A percentile compares a stretch with the other conserved stretches of the same genome.
Evolutionary conservation across 2,888 invertebrate species (phyloP).

Genomic region (Tortricodes alternella): DNA sequence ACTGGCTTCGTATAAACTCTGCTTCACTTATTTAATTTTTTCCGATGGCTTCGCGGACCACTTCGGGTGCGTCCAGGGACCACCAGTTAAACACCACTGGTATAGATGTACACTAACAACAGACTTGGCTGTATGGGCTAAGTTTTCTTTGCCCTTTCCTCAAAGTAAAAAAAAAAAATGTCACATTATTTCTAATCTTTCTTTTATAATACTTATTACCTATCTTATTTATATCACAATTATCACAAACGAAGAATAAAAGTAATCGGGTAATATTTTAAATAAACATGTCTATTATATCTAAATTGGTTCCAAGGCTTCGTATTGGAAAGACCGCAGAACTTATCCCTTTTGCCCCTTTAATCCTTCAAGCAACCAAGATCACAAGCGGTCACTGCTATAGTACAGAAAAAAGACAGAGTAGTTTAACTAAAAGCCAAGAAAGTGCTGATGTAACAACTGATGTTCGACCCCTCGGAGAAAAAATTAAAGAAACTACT

Average conservation of each 20-base stretch:
- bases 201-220: too few species aligned
- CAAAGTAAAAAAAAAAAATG: too few species aligned
- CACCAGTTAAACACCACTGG: too few species aligned
- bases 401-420: slow-evolving; percentile 52
- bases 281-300: slow-evolving; percentile 64
- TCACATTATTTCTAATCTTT: too few species aligned
- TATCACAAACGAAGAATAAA: background rate
- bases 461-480: slow-evolving; percentile 86
- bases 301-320: slow-evolving; percentile 62
- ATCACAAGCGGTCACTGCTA: slow-evolving; percentile 49
- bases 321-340: slow-evolving; percentile 49
- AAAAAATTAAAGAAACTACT: slow-evolving; percentile 94
- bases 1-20: too few species aligned
- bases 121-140: too few species aligned
- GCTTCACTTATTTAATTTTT: too few species aligned
- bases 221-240: background rate
- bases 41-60: too few species aligned
- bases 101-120: too few species aligned
- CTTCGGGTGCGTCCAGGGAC: too few species aligned
- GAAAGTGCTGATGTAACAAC: slow-evolving; percentile 72
- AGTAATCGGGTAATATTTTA: background rate
- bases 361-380: slow-evolving; percentile 47
- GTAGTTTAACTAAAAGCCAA: slow-evolving; percentile 60
- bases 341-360: slow-evolving; percentile 50
- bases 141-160: too few species aligned